Conservation (phyloP, 30 jellyfish, hydroid and myxozoan species). For the Sanderia malayensis region DNA sequence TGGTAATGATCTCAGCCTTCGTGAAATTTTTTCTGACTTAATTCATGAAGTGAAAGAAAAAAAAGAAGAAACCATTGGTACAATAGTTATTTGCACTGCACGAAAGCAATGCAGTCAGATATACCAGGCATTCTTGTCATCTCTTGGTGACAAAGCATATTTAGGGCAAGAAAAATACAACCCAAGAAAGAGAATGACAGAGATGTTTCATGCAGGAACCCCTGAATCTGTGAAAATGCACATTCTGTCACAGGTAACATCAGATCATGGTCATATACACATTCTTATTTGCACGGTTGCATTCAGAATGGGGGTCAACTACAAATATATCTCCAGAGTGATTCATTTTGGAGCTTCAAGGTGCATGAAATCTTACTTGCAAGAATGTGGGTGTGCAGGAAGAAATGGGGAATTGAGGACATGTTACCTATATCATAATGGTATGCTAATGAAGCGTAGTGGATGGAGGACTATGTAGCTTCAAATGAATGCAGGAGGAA, state of each 20-base stretch:
- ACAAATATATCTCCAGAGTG: neutral
- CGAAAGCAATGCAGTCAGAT: neutral
- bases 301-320: conserved; percentile 34
- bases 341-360: conserved; percentile 42
- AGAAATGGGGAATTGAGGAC: conserved; percentile 11
- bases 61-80: neutral
- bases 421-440: conserved; percentile 8
- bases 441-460: conserved; percentile 12
- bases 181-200: conserved; percentile 6
- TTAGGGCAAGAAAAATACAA: neutral
- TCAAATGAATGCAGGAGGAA: conserved; percentile 15
- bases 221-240: conserved; percentile 8
- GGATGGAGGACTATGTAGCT: conserved; percentile 11
- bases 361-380: neutral
- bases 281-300: conserved; percentile 24
- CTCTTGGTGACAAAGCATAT: conserved; percentile 6
- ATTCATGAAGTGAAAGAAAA: neutral
- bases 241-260: neutral
- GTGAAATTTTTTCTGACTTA: neutral
- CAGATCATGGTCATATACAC: conserved; percentile 2
- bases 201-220: conserved; percentile 49
- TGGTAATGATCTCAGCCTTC: neutral
- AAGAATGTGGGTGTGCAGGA: no score
- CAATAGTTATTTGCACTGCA: neutral
- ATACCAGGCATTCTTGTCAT: neutral